Evolutionary conservation across 2,113 vertebrate genomes (phyloP).

Genomic region (Amphiprion ocellaris): DNA sequence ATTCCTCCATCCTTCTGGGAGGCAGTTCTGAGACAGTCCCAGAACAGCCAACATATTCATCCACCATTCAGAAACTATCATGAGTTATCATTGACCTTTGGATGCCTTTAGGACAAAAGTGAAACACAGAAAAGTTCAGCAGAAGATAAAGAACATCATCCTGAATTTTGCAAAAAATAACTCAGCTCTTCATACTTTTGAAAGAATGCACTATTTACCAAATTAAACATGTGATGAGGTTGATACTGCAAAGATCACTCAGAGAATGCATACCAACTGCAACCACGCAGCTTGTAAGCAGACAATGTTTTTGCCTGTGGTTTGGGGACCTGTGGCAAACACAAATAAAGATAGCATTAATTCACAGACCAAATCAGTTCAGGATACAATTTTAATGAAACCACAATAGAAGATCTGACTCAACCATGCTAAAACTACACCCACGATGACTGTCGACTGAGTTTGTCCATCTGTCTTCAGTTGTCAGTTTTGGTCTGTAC

Average conservation of each 20-base stretch:
- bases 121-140: not conserved
- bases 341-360: not conserved
- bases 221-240: not conserved
- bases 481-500: conserved; percentile 1
- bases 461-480: not conserved
- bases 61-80: conserved; percentile 8
- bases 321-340: not conserved
- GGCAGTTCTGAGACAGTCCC: conserved; percentile 43
- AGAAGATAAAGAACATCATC: not conserved
- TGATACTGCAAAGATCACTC: too few species aligned
- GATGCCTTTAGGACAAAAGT: conserved; percentile 1
- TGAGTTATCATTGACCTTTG: conserved; percentile 16
- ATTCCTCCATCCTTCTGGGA: conserved; percentile 45
- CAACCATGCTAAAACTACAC: not conserved
- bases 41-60: conserved; percentile 20
- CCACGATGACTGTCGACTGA: too few species aligned
- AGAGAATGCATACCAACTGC: too few species aligned
- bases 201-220: not conserved
- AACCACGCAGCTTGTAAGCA: too few species aligned
- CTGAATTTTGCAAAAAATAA: too few species aligned
- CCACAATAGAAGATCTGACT: not conserved
- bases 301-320: not conserved
- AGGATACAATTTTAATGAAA: not conserved
- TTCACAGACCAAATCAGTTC: too few species aligned
- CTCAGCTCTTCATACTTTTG: not conserved